Conservation (phyloP, 1,140 invertebrate species). For the Oryctes rhinoceros region DNA sequence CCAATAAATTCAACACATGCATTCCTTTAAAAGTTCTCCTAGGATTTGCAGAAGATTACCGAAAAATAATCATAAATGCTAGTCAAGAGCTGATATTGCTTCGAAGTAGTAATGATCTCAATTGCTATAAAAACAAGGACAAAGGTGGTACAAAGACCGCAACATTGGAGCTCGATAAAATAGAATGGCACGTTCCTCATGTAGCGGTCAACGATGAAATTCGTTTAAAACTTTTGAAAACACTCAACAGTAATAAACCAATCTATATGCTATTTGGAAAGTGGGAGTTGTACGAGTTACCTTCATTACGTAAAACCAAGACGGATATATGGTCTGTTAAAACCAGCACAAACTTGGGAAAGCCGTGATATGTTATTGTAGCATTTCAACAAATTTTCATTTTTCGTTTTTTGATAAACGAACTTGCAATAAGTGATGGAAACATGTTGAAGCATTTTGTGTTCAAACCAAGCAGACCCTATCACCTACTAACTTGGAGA, state of each 20-base stretch:
- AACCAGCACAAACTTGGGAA: conserved; percentile 46
- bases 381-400: too few relatives aligned
- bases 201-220: conserved; percentile 40
- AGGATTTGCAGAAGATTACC: conserved; percentile 48
- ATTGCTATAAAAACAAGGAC: conserved; percentile 13
- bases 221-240: too few relatives aligned
- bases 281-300: conserved; percentile 45
- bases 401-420: too few relatives aligned
- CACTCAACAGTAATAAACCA: conserved; percentile 43
- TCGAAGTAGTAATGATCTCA: conserved; percentile 37
- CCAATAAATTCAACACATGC: conserved; percentile 52
- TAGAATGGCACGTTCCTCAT: conserved; percentile 47
- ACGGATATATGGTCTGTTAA: conserved; percentile 48
- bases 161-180: conserved; percentile 39
- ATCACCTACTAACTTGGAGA: too few relatives aligned
- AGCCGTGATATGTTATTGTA: conserved; percentile 45
- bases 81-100: conserved; percentile 47
- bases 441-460: too few relatives aligned
- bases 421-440: too few relatives aligned
- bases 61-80: conserved; percentile 44
- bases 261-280: conserved; percentile 43
- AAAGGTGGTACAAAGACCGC: not conserved
- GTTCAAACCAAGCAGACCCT: too few relatives aligned
- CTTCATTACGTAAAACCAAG: conserved; percentile 39
- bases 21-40: conserved; percentile 45